Evolutionary conservation across 2,888 invertebrate species (phyloP).

Genomic region (Lycophotia porphyrea): DNA sequence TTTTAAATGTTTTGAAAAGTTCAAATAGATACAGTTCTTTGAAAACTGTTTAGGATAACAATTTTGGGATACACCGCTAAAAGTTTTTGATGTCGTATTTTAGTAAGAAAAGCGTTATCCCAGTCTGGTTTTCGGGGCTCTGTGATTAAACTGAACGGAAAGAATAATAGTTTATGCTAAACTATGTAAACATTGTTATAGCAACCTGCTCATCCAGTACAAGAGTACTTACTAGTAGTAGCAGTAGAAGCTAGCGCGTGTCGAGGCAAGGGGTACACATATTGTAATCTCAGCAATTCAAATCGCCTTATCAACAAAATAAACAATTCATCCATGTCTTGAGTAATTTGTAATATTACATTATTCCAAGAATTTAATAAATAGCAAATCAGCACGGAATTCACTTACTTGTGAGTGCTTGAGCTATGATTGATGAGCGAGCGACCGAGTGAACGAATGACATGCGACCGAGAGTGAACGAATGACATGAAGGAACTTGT

Average conservation of each 20-base stretch:
- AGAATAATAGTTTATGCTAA: not conserved
- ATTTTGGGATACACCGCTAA: not conserved
- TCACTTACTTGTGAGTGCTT: constrained; percentile 36
- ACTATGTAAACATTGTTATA: not conserved
- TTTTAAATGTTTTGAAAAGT: constrained; percentile 3
- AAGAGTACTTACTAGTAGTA: not conserved
- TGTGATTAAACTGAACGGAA: not conserved
- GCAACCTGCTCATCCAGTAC: too few relatives aligned
- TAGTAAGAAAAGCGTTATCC: not conserved
- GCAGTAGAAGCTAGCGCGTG: not conserved
- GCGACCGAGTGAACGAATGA: constrained; percentile 29
- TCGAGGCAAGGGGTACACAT: not conserved
- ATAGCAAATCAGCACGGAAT: constrained; percentile 41
- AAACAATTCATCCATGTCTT: not conserved
- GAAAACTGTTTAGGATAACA: not conserved
- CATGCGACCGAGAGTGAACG: constrained; percentile 23
- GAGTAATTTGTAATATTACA: constrained; percentile 4
- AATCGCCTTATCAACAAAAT: not conserved
- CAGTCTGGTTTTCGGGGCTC: not conserved
- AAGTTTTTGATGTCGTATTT: not conserved
- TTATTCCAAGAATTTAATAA: constrained; percentile 35
- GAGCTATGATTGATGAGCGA: constrained; percentile 55
- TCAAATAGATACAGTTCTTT: not conserved
- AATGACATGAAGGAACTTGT: constrained; percentile 25
- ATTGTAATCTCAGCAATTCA: not conserved